Base-by-base conservation (phyloP, 2,113 vertebrate species). In the Elephantulus edwardii region DNA sequence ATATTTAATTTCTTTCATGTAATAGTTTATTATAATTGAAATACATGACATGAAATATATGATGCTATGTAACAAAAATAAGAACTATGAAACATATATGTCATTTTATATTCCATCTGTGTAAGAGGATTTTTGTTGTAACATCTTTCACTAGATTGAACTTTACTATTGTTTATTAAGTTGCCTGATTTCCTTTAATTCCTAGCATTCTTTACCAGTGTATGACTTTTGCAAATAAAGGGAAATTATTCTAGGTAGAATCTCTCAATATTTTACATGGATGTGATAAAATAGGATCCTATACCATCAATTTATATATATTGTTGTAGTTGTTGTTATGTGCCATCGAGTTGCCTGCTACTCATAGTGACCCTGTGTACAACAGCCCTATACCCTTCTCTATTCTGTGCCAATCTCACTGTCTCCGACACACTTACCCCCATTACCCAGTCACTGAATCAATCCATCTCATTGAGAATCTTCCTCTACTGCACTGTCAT, bases 71-170 rank as follows among this genome's bases (percentile, higher is more conserved):
- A 75, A 54, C 68, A 78, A 28, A 86, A 93, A 84, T 89, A 52
- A 24, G 80, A 91, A 1, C 19, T 44, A 56, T 78, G 56, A 91
- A 87, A 83, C 6, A 60, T 48, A 26, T 26, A 28, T 22, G 35
- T 8, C 3, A 81, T 62, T 91, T 91, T 74, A 40, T 72, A 62
- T 52, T 79, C 77, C 81, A 17, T 50, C 72, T 82, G 24, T 1
- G 40, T 93, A 3, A 66, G 13, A 82, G 86, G 42, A 75, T 26
- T 88, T 92, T 86, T 94, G 13, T 30, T 54, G 50, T 77, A 64
- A 80, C 3, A 68, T 75, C 12, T 80, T 30, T 3, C 86, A 70
- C 22, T 11, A 38, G 30, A 33, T 89, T 12, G 26, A 5, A 68
- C 22, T 78, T 28, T 40, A 19, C 81, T 81, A 62, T 56, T 2